phyloP scores from a whole-genome alignment of 2,797 vertebrate species.

The Lutjanus argentimaculatus region DNA sequence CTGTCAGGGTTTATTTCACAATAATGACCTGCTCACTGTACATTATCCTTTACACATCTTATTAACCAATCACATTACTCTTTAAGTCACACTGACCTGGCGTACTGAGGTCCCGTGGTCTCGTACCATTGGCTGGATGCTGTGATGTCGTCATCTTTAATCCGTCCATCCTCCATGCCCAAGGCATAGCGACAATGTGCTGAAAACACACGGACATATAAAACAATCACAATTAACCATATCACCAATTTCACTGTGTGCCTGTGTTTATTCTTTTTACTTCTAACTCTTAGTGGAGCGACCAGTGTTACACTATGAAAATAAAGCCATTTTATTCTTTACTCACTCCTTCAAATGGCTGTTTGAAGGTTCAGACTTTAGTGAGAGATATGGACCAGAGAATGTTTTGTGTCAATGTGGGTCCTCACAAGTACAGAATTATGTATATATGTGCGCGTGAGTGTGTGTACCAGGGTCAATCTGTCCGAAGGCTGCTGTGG shows the following conservation, averaged over 20 bases:
- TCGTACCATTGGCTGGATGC: slow-evolving; percentile 95
- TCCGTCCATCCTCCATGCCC: slow-evolving; percentile 93
- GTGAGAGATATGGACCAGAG: too few species aligned
- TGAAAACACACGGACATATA: slow-evolving; percentile 60
- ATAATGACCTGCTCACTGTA: too few species aligned
- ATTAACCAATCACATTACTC: neutral
- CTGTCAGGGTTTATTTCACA: too few species aligned
- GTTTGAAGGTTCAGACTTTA: neutral
- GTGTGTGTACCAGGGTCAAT: slow-evolving; percentile 88
- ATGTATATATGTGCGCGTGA: slow-evolving; percentile 32
- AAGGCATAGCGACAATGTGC: slow-evolving; percentile 92
- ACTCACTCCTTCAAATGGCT: neutral
- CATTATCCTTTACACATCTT: neutral
- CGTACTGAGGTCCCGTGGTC: slow-evolving; percentile 91
- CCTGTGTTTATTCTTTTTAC: slow-evolving; percentile 23
- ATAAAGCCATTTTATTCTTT: neutral
- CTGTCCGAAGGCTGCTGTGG: slow-evolving; percentile 84
- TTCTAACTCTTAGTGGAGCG: neutral
- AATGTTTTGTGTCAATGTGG: too few species aligned
- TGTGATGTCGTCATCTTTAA: slow-evolving; percentile 91
- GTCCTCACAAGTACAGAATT: neutral
- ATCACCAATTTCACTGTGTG: neutral
- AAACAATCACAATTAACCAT: neutral
- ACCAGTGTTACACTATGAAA: neutral
- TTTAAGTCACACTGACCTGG: slow-evolving; percentile 82